These are phyloP conservation scores for Corvus cornix DNA, from an alignment of 2,113 vertebrate genomes.

Conservation along the genomic window DNA sequence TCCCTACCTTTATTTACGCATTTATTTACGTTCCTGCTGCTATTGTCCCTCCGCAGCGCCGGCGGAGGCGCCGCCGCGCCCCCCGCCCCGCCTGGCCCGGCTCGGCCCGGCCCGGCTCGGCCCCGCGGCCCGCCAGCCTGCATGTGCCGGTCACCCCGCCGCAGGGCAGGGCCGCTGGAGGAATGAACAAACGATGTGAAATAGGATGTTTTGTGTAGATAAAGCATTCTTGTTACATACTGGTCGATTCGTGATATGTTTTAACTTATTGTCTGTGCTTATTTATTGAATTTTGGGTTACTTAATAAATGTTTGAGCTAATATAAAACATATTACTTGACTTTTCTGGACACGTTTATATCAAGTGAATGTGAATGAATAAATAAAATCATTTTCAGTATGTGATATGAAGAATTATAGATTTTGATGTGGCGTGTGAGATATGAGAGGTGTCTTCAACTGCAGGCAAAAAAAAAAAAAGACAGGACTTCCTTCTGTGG, in stretches of 20 bases:
- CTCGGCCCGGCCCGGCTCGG: slow-evolving; percentile 34
- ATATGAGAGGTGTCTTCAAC: slow-evolving; percentile 41
- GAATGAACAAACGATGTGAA: slow-evolving; percentile 89
- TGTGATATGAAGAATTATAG: slow-evolving; percentile 75
- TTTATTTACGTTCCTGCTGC: slow-evolving; percentile 61
- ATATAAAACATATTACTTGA: slow-evolving; percentile 88
- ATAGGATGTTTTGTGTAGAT: slow-evolving; percentile 99
- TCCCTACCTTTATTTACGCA: slow-evolving; percentile 61
- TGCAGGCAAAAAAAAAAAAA: slow-evolving; percentile 24
- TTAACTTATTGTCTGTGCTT: slow-evolving; percentile 98
- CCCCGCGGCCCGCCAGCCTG: slow-evolving; percentile 80
- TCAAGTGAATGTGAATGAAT: slow-evolving; percentile 90
- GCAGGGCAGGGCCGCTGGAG: slow-evolving; percentile 79
- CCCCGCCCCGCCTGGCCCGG: not conserved
- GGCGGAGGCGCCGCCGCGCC: not conserved
- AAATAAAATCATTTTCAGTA: slow-evolving; percentile 97
- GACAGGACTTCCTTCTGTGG: not conserved
- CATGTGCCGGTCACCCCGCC: slow-evolving; percentile 88
- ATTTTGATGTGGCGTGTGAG: slow-evolving; percentile 59
- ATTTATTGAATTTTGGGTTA: slow-evolving; percentile 90
- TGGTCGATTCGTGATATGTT: slow-evolving; percentile 97
- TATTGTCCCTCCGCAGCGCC: slow-evolving; percentile 56
- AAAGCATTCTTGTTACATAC: slow-evolving; percentile 95
- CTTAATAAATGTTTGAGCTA: slow-evolving; percentile 97
- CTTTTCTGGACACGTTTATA: slow-evolving; percentile 93